Base-by-base conservation (phyloP, 2,888 invertebrate genomes). In the Scrobipalpa costella region DNA sequence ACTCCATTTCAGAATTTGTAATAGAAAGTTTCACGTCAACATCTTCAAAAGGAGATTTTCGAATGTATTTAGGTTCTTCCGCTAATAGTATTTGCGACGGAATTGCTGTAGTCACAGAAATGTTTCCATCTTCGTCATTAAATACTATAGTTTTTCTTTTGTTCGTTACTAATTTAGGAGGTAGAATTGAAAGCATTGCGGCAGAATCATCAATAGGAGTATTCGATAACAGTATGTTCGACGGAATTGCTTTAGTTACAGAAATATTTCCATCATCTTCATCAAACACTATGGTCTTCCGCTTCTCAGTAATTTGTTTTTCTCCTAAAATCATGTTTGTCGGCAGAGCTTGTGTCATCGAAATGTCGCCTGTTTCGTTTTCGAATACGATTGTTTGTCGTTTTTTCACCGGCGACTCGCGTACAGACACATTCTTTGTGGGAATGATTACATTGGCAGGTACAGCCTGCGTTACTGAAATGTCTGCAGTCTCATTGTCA, bases 361-460 rank as follows among this genome's bases (percentile, higher is more conserved):
- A 77, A n/a, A 77, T 68, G 64, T 79, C 72, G 49, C 80, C 68
- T 9, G 65, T 73, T 40, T 63, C 65, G 57, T 74, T 70, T 19
- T 74, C 72, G 62, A 71, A 76, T 0, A 77, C 62, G 21, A 76
- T 71, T 15, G 78, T 78, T 64, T 71, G 71, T 40, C 71, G 68
- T 36, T 70, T 75, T 15, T 71, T 67, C 34, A n/a, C n/a, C 6
- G 34, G 33, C 5, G 64, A 65, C 6, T 72, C 68, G 19, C 70
- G 63, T 34, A 71, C 68, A 62, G 69, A 70, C 0, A 73, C 61
- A 7, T 72, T 64, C 11, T 73, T 71, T 6, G 40, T 61, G n/a
- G 36, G 6, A 47, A 70, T 49, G 55, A 70, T 61, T 0, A 71
- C 63, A 40, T 74, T 72, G 5, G 64, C 61, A 36, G 69, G 69